phyloP scores from a whole-genome alignment of 2,888 invertebrate species.

The Mylabris sibirica region DNA sequence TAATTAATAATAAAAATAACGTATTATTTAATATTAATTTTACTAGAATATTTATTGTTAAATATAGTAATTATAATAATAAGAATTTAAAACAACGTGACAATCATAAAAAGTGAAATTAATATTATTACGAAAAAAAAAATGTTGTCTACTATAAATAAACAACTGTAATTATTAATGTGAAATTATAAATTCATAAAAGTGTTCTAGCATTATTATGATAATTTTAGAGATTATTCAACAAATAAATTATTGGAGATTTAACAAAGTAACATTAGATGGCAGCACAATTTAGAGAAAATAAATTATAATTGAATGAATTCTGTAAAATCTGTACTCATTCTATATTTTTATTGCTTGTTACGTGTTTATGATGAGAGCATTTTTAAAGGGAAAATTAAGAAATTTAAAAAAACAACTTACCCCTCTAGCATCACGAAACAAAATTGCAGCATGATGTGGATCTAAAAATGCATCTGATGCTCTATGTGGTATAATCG shows the following conservation, averaged over 20 bases:
- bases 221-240: too few relatives aligned
- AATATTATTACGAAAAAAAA: not conserved
- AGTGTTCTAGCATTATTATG: too few relatives aligned
- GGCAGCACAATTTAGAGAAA: constrained; percentile 9
- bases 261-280: not conserved
- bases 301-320: not conserved
- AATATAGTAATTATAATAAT: not conserved
- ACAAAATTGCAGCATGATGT: constrained; percentile 88
- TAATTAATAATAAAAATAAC: too few relatives aligned
- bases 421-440: constrained; percentile 92
- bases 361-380: not conserved
- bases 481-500: constrained; percentile 70
- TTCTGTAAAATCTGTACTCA: not conserved
- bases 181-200: too few relatives aligned
- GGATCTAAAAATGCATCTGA: constrained; percentile 86
- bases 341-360: too few relatives aligned
- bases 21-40: too few relatives aligned
- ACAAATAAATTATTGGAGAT: not conserved
- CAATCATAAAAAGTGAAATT: not conserved
- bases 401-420: constrained; percentile 63
- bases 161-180: not conserved
- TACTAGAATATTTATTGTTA: too few relatives aligned
- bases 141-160: not conserved
- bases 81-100: not conserved
- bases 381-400: too few relatives aligned